These are phyloP conservation scores for Falcunculus frontatus DNA, from an alignment of 2,113 vertebrate species.

Conservation along the genomic window DNA sequence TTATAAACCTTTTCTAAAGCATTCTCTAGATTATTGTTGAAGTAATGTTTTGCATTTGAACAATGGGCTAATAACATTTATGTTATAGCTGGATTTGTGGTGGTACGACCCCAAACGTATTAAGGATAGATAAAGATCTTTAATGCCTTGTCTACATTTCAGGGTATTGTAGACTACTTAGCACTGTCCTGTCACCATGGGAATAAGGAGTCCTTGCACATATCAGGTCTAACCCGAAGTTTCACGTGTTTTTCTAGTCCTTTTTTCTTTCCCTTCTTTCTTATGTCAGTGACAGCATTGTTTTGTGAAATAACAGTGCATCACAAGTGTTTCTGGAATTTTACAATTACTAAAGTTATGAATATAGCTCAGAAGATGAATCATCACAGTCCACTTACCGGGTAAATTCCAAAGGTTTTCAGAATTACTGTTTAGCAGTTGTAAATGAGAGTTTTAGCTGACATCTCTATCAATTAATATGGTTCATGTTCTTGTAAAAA, in stretches of 20 bases:
- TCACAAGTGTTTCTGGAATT: neutral
- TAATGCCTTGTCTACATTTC: neutral
- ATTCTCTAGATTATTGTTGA: neutral
- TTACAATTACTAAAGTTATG: neutral
- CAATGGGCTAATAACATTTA: neutral
- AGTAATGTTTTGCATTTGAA: neutral
- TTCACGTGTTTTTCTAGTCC: neutral
- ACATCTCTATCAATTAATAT: neutral
- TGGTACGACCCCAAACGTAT: neutral
- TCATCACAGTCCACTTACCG: constrained; percentile 33
- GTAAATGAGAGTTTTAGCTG: constrained; percentile 1
- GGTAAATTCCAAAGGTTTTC: constrained; percentile 42
- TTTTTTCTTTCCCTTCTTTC: neutral
- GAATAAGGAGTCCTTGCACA: neutral
- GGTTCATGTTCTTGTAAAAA: constrained; percentile 1
- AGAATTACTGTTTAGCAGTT: neutral
- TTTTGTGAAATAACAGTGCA: neutral
- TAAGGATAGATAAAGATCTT: neutral
- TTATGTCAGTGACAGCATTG: neutral
- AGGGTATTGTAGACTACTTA: neutral
- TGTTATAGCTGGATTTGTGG: neutral
- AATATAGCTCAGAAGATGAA: constrained; percentile 21
- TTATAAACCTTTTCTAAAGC: neutral
- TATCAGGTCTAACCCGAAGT: neutral
- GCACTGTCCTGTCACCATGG: neutral